Conservation (phyloP, 2,888 invertebrate genomes). For the Dorcus hopei region DNA sequence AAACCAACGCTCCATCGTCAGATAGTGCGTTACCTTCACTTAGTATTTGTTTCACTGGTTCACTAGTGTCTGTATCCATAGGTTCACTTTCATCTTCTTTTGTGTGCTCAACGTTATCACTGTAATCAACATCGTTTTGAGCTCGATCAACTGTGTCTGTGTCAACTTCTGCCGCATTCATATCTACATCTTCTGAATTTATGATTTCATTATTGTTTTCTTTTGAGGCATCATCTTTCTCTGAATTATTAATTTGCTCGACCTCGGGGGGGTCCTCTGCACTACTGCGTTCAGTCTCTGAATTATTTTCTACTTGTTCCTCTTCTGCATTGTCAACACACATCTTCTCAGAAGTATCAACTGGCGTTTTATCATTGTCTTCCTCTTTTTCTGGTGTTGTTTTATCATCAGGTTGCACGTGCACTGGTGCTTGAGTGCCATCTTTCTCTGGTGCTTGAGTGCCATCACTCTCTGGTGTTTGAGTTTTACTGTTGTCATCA, state of each 20-base stretch:
- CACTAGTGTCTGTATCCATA: constrained; percentile 12
- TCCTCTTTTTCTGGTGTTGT: not conserved
- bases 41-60: constrained; percentile 7
- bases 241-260: not conserved
- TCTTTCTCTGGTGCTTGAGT: constrained; percentile 2
- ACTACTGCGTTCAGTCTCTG: not conserved
- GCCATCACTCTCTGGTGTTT: constrained; percentile 5
- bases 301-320: not conserved
- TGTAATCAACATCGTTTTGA: constrained; percentile 3
- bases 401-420: no score
- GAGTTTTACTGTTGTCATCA: not conserved
- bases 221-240: not conserved
- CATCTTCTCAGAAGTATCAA: not conserved
- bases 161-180: not conserved
- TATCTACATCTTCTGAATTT: not conserved
- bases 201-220: not conserved
- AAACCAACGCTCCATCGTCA: constrained; percentile 7
- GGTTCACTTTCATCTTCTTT: constrained; percentile 4
- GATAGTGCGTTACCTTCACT: constrained; percentile 6
- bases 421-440: not conserved
- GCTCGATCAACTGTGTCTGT: not conserved
- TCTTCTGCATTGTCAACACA: not conserved
- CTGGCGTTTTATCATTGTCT: constrained; percentile 2
- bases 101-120: not conserved
- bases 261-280: constrained; percentile 6